These are phyloP conservation scores for Phalanger gymnotis DNA, from an alignment of 2,797 vertebrate species.

Conservation along the genomic window DNA sequence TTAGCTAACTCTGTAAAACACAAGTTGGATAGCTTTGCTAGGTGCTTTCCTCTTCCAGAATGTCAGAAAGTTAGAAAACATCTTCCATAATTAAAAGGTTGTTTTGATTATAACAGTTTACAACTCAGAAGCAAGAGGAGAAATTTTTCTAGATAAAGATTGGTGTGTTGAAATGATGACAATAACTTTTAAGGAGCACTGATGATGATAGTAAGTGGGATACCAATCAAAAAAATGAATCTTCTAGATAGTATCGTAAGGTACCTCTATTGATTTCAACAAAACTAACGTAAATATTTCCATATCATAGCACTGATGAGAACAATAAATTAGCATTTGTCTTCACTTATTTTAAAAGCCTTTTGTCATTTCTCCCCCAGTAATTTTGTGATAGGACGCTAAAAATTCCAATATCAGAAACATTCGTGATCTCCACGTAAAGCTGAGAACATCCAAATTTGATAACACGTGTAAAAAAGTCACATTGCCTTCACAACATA, in stretches of 20 bases:
- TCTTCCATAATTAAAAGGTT: background rate
- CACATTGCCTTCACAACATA: conserved; percentile 72
- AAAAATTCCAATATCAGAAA: conserved; percentile 41
- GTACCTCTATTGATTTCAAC: background rate
- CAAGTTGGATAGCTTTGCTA: background rate
- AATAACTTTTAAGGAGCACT: background rate
- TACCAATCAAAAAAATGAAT: background rate
- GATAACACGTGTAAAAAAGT: conserved; percentile 46
- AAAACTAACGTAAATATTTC: background rate
- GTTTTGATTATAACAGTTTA: background rate
- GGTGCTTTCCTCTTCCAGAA: conserved; percentile 7
- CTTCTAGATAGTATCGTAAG: background rate
- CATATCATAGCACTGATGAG: conserved; percentile 2
- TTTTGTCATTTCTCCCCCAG: conserved; percentile 25
- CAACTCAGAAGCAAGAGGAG: conserved; percentile 1
- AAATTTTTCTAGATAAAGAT: background rate
- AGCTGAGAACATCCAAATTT: conserved; percentile 51
- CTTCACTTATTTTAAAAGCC: conserved; percentile 50
- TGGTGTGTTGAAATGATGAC: background rate
- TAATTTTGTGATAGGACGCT: conserved; percentile 25
- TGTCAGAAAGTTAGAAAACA: conserved; percentile 6
- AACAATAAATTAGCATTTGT: conserved; percentile 43
- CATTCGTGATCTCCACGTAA: conserved; percentile 63
- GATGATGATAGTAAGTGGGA: conserved; percentile 4
- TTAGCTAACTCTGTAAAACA: background rate